Conservation (phyloP, 2,113 vertebrate genomes). For the Ictidomys tridecemlineatus region DNA sequence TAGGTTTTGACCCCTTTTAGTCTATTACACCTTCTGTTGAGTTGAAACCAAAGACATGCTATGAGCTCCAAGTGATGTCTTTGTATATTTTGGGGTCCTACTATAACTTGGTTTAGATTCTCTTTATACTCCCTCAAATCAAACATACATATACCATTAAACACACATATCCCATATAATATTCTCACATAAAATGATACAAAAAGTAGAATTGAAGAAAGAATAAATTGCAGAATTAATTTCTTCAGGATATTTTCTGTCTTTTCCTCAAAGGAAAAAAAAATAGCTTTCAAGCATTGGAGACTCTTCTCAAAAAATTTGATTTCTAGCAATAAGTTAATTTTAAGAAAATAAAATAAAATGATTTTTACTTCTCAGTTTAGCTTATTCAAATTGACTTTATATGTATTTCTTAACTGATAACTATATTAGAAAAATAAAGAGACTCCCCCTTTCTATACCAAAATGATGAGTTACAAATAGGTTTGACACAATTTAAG, state of each 20-base stretch:
- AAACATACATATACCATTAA: background rate
- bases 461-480: background rate
- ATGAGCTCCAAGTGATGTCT: background rate
- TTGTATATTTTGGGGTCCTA: background rate
- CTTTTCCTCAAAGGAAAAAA: background rate
- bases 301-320: background rate
- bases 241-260: slow-evolving; percentile 15
- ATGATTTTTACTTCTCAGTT: background rate
- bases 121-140: background rate
- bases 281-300: background rate
- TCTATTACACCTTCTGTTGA: background rate
- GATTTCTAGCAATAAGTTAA: background rate
- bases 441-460: background rate
- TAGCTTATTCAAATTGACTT: background rate
- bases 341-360: background rate
- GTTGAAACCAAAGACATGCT: background rate
- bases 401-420: background rate
- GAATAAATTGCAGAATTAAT: background rate
- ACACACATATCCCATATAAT: background rate
- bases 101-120: background rate
- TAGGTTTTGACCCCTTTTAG: background rate
- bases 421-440: background rate
- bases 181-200: background rate
- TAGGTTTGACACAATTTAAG: background rate
- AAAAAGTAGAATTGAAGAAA: background rate